Conservation (phyloP, 2,797 vertebrate species). For the Borostomias antarcticus region DNA sequence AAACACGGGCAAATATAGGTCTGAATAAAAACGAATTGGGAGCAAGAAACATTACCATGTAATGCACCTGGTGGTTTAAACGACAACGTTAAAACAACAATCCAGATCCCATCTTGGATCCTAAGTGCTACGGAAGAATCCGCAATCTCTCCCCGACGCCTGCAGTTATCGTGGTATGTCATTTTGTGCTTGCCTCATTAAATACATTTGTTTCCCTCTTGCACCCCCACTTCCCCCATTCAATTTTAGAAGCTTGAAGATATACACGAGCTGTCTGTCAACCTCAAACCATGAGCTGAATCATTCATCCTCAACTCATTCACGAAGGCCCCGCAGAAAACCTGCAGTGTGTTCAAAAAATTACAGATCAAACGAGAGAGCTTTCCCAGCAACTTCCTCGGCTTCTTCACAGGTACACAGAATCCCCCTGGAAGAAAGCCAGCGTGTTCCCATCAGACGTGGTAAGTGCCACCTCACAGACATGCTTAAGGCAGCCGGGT, state of each 20-base stretch:
- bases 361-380: not conserved
- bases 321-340: not conserved
- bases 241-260: not conserved
- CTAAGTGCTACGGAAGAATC: no score
- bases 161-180: constrained; percentile 24
- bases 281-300: not conserved
- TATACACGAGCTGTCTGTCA: not conserved
- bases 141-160: not conserved
- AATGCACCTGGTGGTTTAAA: not conserved
- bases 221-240: no score
- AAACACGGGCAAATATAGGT: not conserved
- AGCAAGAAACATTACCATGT: not conserved
- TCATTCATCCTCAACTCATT: not conserved
- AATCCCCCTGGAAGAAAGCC: constrained; percentile 19
- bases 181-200: constrained; percentile 7
- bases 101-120: no score
- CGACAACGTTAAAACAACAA: not conserved
- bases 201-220: no score
- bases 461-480: constrained; percentile 34
- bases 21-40: not conserved
- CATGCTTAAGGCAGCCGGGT: constrained; percentile 32
- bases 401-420: constrained; percentile 10
- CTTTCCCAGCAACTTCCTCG: not conserved
- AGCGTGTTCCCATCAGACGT: constrained; percentile 39
- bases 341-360: constrained; percentile 7